These are phyloP conservation scores for Malurus melanocephalus DNA, from an alignment of 2,113 vertebrate species.

Conservation along the genomic window DNA sequence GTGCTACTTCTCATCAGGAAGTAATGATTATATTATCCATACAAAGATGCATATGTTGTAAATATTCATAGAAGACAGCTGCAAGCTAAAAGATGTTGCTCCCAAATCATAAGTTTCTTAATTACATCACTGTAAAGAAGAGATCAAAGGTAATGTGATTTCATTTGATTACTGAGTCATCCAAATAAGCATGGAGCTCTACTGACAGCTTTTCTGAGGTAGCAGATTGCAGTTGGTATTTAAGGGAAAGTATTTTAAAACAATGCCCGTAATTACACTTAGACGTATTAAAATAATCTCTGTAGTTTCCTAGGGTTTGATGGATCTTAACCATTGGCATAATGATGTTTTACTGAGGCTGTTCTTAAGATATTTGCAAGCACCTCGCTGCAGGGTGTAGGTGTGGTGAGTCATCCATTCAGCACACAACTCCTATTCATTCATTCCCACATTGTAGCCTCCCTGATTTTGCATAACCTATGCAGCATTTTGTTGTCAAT, in stretches of 20 bases:
- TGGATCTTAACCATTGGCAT: background rate
- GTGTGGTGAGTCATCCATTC: slow-evolving; percentile 58
- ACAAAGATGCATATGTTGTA: slow-evolving; percentile 32
- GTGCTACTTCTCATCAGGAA: slow-evolving; percentile 34
- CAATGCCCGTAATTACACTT: slow-evolving; percentile 27
- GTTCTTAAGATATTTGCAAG: slow-evolving; percentile 8
- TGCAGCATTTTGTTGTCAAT: slow-evolving; percentile 2
- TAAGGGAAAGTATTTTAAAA: slow-evolving; percentile 52
- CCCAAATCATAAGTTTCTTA: slow-evolving; percentile 47
- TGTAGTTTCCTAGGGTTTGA: background rate
- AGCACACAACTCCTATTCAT: background rate
- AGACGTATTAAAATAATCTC: slow-evolving; percentile 18
- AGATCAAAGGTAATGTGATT: slow-evolving; percentile 59
- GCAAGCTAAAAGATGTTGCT: slow-evolving; percentile 49
- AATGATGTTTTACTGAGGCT: slow-evolving; percentile 10
- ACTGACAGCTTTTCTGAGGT: slow-evolving; percentile 42
- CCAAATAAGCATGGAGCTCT: slow-evolving; percentile 34
- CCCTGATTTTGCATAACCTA: slow-evolving; percentile 25
- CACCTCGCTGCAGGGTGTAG: background rate
- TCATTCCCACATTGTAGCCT: slow-evolving; percentile 8
- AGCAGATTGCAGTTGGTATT: slow-evolving; percentile 45
- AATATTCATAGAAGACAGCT: slow-evolving; percentile 54
- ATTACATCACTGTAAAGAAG: slow-evolving; percentile 59
- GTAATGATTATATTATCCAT: slow-evolving; percentile 22
- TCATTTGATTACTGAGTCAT: slow-evolving; percentile 58